These are phyloP conservation scores for Rhegmatorhina hoffmannsi DNA, from an alignment of 2,113 vertebrate species.

Conservation along the genomic window DNA sequence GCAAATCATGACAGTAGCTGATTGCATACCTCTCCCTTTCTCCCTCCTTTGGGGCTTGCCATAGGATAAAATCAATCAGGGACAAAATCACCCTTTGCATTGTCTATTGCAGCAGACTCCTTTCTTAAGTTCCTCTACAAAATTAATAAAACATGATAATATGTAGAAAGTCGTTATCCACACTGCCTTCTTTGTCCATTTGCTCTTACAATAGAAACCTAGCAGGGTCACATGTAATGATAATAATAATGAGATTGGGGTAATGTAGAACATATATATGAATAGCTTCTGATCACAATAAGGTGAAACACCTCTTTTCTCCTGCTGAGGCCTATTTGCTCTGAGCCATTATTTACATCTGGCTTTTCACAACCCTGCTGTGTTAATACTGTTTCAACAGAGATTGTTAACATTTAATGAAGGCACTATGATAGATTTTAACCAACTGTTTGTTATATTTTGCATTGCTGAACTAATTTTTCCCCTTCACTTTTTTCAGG, in stretches of 20 bases:
- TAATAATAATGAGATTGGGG: neutral
- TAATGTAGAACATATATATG: neutral
- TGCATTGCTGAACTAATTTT: slow-evolving; percentile 56
- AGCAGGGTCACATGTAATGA: neutral
- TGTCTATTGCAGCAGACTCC: neutral
- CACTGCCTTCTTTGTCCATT: neutral
- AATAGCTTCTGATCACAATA: neutral
- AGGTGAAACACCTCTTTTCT: neutral
- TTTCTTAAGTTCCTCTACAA: neutral
- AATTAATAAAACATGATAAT: neutral
- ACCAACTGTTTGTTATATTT: slow-evolving; percentile 27
- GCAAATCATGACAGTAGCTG: neutral
- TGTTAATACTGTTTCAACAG: slow-evolving; percentile 48
- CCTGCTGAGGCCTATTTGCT: neutral
- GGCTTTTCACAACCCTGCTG: slow-evolving; percentile 37
- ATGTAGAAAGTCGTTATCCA: neutral
- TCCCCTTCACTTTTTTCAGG: slow-evolving; percentile 16
- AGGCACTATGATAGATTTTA: slow-evolving; percentile 49
- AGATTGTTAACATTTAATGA: slow-evolving; percentile 47
- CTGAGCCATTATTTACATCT: slow-evolving; percentile 28
- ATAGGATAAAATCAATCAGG: neutral
- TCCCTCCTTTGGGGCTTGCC: neutral
- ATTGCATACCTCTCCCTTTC: neutral
- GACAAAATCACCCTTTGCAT: neutral
- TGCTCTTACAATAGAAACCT: neutral